Conservation (phyloP, 2,113 vertebrate genomes). For the Mionectes macconnelli region DNA sequence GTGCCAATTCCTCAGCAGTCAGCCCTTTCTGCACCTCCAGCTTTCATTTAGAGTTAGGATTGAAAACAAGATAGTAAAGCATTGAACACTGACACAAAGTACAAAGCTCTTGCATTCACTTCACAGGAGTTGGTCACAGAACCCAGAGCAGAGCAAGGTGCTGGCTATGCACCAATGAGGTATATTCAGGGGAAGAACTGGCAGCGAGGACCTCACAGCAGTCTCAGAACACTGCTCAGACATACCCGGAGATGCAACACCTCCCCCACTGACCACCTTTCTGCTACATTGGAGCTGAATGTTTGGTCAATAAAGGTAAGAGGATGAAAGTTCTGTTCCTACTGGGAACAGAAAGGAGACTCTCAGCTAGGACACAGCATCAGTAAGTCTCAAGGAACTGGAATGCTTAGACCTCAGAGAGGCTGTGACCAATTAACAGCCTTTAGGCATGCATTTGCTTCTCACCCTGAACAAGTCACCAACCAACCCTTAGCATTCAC, state of each 20-base stretch:
- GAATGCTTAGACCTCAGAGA: not conserved
- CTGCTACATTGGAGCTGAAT: not conserved
- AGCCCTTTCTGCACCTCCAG: not conserved
- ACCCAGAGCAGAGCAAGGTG: not conserved
- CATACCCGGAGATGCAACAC: not conserved
- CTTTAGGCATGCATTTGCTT: not conserved
- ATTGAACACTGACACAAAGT: not conserved
- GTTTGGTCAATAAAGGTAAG: not conserved
- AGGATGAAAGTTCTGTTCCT: not conserved
- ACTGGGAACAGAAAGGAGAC: not conserved
- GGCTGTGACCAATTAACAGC: not conserved
- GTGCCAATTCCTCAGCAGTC: not conserved
- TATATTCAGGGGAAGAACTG: not conserved
- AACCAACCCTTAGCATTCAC: not conserved
- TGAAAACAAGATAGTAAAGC: not conserved
- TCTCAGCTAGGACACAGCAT: not conserved
- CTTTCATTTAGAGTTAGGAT: not conserved
- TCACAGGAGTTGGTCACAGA: not conserved
- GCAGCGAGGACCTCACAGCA: accelerated
- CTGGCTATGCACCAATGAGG: not conserved
- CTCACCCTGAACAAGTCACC: not conserved
- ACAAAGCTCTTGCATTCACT: not conserved
- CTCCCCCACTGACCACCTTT: not conserved
- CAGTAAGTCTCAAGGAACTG: not conserved
- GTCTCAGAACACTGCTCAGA: not conserved